Evolutionary conservation across 2,888 invertebrate species (phyloP).

Genomic region (Campopleginae sp.): DNA sequence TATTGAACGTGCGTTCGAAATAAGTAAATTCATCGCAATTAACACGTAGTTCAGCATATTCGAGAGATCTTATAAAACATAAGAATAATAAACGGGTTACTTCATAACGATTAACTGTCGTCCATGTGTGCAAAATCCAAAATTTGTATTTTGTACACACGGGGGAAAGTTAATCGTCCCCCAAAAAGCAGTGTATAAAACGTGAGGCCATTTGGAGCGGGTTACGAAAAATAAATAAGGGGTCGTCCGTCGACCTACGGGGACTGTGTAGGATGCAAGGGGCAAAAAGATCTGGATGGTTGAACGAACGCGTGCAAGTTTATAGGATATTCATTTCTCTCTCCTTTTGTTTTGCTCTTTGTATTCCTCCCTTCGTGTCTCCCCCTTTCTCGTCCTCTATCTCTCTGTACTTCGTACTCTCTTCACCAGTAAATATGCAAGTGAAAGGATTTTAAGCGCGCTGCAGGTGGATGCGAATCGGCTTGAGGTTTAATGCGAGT

Average conservation of each 20-base stretch:
- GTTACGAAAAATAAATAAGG: conserved; percentile 66
- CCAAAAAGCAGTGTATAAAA: conserved; percentile 11
- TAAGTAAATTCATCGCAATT: too few relatives aligned
- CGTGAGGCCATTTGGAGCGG: conserved; percentile 60
- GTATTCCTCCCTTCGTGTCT: conserved; percentile 34
- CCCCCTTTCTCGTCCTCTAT: conserved; percentile 11
- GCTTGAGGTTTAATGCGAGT: conserved; percentile 78
- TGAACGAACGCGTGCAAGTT: conserved; percentile 58
- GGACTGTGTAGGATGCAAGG: not conserved
- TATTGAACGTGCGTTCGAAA: too few relatives aligned
- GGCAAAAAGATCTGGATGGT: conserved; percentile 45
- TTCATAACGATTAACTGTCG: too few relatives aligned
- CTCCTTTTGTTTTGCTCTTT: conserved; percentile 15
- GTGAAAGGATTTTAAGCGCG: conserved; percentile 42
- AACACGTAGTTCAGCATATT: too few relatives aligned
- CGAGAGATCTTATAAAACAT: too few relatives aligned
- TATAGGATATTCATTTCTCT: conserved; percentile 52
- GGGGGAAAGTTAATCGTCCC: conserved; percentile 15
- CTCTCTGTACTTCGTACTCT: not conserved
- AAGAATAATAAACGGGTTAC: too few relatives aligned
- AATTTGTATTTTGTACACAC: not conserved
- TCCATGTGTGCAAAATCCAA: not conserved
- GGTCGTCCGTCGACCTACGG: conserved; percentile 64
- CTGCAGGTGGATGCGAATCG: conserved; percentile 62
- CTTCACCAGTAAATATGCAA: conserved; percentile 39